Evolutionary conservation across 1,140 invertebrate genomes (phyloP).

Genomic region (Pomacea maculata): DNA sequence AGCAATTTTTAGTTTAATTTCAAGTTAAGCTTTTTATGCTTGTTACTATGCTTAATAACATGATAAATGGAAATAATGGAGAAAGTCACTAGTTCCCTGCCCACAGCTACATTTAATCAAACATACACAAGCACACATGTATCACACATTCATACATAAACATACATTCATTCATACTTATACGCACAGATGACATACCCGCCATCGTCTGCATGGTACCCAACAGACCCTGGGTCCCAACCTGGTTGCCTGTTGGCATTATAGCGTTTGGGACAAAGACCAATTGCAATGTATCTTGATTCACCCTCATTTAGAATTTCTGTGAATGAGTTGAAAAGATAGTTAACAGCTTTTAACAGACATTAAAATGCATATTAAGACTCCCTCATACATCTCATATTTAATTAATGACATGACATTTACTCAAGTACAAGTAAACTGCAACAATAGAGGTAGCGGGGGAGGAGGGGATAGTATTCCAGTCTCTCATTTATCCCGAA

Average conservation of each 20-base stretch:
- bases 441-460: too few relatives aligned
- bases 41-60: too few relatives aligned
- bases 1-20: too few relatives aligned
- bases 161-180: background rate
- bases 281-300: slow-evolving; percentile 53
- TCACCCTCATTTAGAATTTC: slow-evolving; percentile 46
- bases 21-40: too few relatives aligned
- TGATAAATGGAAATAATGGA: too few relatives aligned
- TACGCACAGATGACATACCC: slow-evolving; percentile 49
- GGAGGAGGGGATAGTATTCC: too few relatives aligned
- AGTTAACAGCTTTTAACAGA: background rate
- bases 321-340: slow-evolving; percentile 25
- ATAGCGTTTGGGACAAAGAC: slow-evolving; percentile 63
- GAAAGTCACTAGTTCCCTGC: too few relatives aligned
- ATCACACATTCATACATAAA: background rate
- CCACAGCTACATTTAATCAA: background rate
- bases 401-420: background rate
- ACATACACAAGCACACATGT: background rate
- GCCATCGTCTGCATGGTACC: slow-evolving; percentile 68
- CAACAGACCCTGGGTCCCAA: slow-evolving; percentile 64
- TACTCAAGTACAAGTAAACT: too few relatives aligned
- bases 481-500: too few relatives aligned
- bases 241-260: slow-evolving; percentile 66
- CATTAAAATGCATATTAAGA: background rate
- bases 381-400: background rate